phyloP scores from a whole-genome alignment of 2,797 vertebrate species.

The Borostomias antarcticus region DNA sequence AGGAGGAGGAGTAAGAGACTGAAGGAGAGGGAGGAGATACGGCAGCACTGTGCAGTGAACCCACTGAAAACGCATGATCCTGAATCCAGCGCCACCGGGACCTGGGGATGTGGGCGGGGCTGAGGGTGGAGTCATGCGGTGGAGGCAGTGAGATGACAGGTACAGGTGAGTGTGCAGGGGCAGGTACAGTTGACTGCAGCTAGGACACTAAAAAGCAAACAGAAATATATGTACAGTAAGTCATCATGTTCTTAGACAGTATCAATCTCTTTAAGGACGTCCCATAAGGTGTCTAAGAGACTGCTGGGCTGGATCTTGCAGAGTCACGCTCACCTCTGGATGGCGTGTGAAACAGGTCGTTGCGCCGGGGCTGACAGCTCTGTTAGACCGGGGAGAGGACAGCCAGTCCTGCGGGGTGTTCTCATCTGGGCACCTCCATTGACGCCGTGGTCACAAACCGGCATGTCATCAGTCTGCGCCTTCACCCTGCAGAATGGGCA shows the following conservation, averaged over 20 bases:
- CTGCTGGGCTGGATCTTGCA: not conserved
- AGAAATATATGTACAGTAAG: no score
- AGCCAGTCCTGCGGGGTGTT: not conserved
- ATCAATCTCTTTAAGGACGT: not conserved
- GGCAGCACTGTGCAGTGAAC: not conserved
- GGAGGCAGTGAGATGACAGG: not conserved
- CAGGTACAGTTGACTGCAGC: not conserved
- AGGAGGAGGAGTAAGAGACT: not conserved
- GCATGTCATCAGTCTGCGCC: not conserved
- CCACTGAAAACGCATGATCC: not conserved
- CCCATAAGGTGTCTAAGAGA: not conserved
- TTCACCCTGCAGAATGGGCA: slow-evolving; percentile 41
- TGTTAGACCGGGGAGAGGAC: not conserved
- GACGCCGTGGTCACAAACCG: not conserved
- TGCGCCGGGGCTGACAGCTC: not conserved
- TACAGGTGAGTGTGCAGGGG: not conserved
- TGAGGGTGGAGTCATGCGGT: not conserved
- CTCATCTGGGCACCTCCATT: not conserved
- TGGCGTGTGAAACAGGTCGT: not conserved
- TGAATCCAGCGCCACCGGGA: no score
- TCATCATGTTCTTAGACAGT: not conserved
- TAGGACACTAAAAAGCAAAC: not conserved
- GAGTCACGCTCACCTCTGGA: not conserved
- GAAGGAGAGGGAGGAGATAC: not conserved
- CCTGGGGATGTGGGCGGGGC: not conserved